Percentiles rank a stretch among this genome's conserved stretches.
Evolutionary conservation across 2,888 invertebrate species (phyloP).

Genomic region (Catocala nupta): DNA sequence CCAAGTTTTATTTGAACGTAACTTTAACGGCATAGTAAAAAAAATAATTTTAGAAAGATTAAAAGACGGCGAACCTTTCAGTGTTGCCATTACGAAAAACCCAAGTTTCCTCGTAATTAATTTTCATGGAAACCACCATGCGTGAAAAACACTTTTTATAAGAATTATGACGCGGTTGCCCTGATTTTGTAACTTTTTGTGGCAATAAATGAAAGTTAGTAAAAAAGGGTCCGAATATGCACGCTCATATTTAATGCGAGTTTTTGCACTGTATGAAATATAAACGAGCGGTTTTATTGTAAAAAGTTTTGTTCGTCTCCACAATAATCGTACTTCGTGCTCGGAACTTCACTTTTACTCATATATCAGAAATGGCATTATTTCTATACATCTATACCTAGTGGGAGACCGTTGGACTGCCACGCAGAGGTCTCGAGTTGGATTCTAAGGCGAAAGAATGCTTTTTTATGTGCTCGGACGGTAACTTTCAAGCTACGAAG

Average conservation of each 20-base stretch:
- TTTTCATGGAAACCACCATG: conserved; percentile 46
- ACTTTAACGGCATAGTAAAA: conserved; percentile 37
- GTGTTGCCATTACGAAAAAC: conserved; percentile 40
- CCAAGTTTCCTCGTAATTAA: conserved; percentile 47
- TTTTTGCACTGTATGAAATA: conserved; percentile 52
- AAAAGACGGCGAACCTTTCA: conserved; percentile 36
- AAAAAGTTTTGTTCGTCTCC: conserved; percentile 38
- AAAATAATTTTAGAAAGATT: conserved; percentile 32
- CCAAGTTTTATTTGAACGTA: conserved; percentile 35
- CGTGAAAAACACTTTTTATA: conserved; percentile 46
- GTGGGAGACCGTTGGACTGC: too few species aligned
- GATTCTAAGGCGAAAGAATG: too few species aligned
- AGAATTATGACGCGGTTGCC: conserved; percentile 42
- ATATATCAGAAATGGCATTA: neutral
- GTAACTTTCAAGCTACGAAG: too few species aligned
- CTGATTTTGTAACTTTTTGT: conserved; percentile 48
- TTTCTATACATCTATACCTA: too few species aligned
- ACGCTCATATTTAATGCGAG: conserved; percentile 43
- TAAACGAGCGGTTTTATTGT: conserved; percentile 47
- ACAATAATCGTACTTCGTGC: conserved; percentile 20
- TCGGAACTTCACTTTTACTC: conserved; percentile 2
- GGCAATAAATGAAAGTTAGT: conserved; percentile 45
- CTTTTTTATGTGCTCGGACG: too few species aligned
- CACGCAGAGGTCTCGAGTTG: too few species aligned
- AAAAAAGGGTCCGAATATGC: conserved; percentile 52